Evolutionary conservation across 2,113 vertebrate species (phyloP).

Genomic region (Vicugna pacos): DNA sequence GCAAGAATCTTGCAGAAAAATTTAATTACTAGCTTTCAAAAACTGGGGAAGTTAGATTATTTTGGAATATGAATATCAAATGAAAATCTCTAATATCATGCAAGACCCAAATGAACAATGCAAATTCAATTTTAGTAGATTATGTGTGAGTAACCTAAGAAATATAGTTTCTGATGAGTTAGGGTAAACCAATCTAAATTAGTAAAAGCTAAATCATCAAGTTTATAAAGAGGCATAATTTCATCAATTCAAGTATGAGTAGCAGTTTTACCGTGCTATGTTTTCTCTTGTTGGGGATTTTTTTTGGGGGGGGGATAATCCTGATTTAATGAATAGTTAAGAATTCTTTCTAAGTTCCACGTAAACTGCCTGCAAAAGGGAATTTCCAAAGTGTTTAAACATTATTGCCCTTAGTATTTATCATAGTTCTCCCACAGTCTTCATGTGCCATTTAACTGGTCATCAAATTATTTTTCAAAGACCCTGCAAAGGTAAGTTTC

Average conservation of each 20-base stretch:
- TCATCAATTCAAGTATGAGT: neutral
- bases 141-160: neutral
- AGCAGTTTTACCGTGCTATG: neutral
- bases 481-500: neutral
- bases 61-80: neutral
- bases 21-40: conserved; percentile 23
- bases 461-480: conserved; percentile 51
- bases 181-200: neutral
- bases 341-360: neutral
- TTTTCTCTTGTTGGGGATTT: neutral
- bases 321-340: neutral
- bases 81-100: neutral
- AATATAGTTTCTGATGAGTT: neutral
- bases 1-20: neutral
- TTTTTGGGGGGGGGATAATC: neutral
- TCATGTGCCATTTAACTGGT: neutral
- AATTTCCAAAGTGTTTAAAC: conserved; percentile 18
- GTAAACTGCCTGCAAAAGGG: neutral
- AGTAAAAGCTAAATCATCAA: neutral
- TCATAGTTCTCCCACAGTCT: neutral
- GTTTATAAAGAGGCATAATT: neutral
- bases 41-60: neutral
- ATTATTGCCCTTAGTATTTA: conserved; percentile 9
- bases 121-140: neutral
- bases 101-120: neutral